Evolutionary conservation across 2,888 invertebrate species (phyloP).

Genomic region (Lapara coniferarum): DNA sequence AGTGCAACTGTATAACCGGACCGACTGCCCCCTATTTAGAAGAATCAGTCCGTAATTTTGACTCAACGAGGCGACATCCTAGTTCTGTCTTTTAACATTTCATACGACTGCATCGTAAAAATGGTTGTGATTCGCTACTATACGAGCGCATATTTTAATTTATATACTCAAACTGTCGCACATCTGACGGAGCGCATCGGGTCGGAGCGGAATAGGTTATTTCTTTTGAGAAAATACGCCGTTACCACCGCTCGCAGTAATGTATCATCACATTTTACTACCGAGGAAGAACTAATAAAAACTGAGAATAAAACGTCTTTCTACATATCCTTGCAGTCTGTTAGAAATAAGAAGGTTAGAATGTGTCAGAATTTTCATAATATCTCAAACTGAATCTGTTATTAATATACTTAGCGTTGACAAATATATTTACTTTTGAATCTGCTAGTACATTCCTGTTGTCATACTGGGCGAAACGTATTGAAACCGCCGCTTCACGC

Average conservation of each 20-base stretch:
- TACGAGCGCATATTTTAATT: conserved; percentile 12
- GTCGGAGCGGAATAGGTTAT: conserved; percentile 22
- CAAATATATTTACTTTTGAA: background rate
- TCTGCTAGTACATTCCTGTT: conserved; percentile 6
- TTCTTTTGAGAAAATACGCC: conserved; percentile 6
- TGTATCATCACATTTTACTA: conserved; percentile 2
- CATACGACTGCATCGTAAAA: conserved; percentile 16
- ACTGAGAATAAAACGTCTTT: background rate
- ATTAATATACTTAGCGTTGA: background rate
- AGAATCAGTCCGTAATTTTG: conserved; percentile 67
- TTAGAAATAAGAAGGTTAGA: background rate
- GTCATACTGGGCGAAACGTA: background rate
- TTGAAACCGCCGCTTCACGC: conserved; percentile 14
- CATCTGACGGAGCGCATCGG: conserved; percentile 23
- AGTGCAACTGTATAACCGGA: conserved; percentile 79
- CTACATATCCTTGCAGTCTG: background rate
- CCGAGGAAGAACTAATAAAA: background rate
- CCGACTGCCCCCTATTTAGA: conserved; percentile 69
- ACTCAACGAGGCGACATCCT: conserved; percentile 47
- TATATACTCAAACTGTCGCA: conserved; percentile 11
- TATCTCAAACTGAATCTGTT: background rate
- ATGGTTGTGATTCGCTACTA: conserved; percentile 9
- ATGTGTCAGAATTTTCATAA: background rate
- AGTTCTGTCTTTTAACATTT: conserved; percentile 13
- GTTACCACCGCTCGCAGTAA: background rate